phyloP scores from a whole-genome alignment of 1,140 invertebrate genomes.

The Drosophila ficusphila region DNA sequence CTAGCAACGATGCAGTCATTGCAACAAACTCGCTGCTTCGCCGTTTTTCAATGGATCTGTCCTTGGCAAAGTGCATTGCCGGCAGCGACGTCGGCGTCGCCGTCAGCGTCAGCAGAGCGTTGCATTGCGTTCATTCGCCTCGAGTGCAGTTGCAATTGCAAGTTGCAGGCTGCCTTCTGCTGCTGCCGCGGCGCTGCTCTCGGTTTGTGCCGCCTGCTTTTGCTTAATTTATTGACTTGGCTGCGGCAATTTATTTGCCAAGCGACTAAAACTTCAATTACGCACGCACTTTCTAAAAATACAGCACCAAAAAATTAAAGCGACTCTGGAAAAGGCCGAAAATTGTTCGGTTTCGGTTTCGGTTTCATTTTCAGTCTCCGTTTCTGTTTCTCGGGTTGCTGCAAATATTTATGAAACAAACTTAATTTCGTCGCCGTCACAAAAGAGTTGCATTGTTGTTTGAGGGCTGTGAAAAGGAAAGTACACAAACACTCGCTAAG shows the following conservation, averaged over 20 bases:
- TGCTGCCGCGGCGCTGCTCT: conserved; percentile 2
- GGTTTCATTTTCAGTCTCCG: conserved; percentile 9
- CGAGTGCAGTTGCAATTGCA: conserved; percentile 38
- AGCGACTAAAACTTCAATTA: conserved; percentile 67
- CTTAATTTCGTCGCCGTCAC: conserved; percentile 43
- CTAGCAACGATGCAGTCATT: conserved; percentile 10
- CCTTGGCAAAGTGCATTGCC: conserved; percentile 84
- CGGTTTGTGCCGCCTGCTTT: conserved; percentile 31
- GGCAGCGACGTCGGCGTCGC: conserved; percentile 36
- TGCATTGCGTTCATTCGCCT: conserved; percentile 57
- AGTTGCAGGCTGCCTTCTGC: conserved; percentile 13
- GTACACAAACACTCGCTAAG: conserved; percentile 63
- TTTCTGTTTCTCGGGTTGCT: conserved; percentile 18
- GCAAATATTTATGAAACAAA: conserved; percentile 79
- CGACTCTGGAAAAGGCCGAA: conserved; percentile 13
- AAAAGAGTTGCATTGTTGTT: conserved; percentile 65
- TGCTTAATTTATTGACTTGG: conserved; percentile 77
- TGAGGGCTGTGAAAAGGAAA: conserved; percentile 68
- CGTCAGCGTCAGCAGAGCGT: conserved; percentile 35
- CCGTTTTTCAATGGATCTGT: conserved; percentile 82
- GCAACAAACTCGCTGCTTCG: conserved; percentile 42
- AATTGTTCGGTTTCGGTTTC: conserved; percentile 16
- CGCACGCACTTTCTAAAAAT: conserved; percentile 79
- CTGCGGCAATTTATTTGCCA: conserved; percentile 76
- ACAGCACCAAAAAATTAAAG: conserved; percentile 16